phyloP scores from a whole-genome alignment of 2,888 invertebrate genomes.

The Copidosoma aretas region DNA sequence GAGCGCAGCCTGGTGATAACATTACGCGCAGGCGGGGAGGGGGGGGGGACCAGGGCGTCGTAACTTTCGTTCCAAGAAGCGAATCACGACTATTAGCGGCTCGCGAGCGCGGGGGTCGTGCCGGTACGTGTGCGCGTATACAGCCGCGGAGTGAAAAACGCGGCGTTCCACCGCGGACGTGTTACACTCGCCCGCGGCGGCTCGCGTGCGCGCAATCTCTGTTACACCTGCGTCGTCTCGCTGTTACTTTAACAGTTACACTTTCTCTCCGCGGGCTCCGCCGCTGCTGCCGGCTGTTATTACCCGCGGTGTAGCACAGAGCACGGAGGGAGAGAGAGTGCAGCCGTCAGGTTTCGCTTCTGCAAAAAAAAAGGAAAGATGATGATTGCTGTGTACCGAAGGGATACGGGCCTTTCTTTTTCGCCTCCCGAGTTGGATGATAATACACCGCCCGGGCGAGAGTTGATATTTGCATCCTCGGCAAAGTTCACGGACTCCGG shows the following conservation, averaged over 20 bases:
- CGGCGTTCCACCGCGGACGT: conserved; percentile 1
- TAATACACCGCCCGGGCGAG: too few relatives aligned
- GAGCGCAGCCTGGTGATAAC: background rate
- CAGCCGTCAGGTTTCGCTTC: conserved; percentile 27
- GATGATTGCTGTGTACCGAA: too few relatives aligned
- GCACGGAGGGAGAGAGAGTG: conserved; percentile 22
- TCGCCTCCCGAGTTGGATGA: background rate
- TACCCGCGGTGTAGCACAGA: background rate
- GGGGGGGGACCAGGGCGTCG: background rate
- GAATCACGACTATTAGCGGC: background rate
- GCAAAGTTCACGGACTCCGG: too few relatives aligned
- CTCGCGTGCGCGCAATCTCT: conserved; percentile 58
- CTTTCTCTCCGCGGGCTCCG: conserved; percentile 51
- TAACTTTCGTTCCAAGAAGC: background rate
- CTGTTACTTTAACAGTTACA: conserved; percentile 60
- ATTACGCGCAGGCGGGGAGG: too few relatives aligned
- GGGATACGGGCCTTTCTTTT: background rate
- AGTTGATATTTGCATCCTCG: too few relatives aligned
- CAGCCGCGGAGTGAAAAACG: conserved; percentile 16
- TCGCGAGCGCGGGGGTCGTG: too few relatives aligned
- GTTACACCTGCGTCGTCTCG: conserved; percentile 60
- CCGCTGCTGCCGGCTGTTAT: background rate
- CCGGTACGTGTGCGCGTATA: too few relatives aligned
- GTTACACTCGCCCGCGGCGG: conserved; percentile 23
- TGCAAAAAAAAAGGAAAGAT: background rate